Evolutionary conservation across 2,888 invertebrate species (phyloP).

Genomic region (Acheta domesticus): DNA sequence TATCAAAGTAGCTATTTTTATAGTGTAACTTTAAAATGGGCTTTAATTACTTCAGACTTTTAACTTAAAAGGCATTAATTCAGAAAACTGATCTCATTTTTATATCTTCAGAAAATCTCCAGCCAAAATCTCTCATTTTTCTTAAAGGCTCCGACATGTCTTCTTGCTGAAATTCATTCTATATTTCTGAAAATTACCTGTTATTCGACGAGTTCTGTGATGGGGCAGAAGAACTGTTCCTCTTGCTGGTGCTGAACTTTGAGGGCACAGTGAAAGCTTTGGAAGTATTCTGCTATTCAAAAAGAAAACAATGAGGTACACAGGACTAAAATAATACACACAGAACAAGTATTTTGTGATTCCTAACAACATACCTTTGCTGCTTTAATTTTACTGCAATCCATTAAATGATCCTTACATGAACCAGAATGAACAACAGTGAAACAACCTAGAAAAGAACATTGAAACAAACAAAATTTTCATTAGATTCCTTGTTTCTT

Average conservation of each 20-base stretch:
- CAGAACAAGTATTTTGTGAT: background rate
- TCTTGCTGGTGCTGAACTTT: conserved; percentile 3
- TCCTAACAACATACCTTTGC: conserved; percentile 31
- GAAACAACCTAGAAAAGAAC: conserved; percentile 66
- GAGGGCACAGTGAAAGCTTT: background rate
- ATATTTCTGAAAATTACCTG: background rate
- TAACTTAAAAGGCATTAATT: no score
- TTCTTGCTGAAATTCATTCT: no score
- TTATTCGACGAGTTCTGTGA: background rate
- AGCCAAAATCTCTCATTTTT: no score
- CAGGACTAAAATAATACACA: conserved; percentile 11
- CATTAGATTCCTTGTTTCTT: no score
- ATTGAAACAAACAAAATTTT: conserved; percentile 40
- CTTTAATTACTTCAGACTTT: no score
- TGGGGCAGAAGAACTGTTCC: background rate
- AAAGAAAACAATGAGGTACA: background rate
- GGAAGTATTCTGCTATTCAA: background rate
- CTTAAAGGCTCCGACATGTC: no score
- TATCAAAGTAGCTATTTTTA: no score
- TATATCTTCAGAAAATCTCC: no score
- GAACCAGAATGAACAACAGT: conserved; percentile 82
- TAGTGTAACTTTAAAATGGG: no score
- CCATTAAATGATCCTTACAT: conserved; percentile 83
- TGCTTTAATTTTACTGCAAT: conserved; percentile 68
- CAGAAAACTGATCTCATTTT: no score